Evolutionary conservation across 92 coral and sea anemone genomes (phyloP).

Genomic region (Porites cylindrica): DNA sequence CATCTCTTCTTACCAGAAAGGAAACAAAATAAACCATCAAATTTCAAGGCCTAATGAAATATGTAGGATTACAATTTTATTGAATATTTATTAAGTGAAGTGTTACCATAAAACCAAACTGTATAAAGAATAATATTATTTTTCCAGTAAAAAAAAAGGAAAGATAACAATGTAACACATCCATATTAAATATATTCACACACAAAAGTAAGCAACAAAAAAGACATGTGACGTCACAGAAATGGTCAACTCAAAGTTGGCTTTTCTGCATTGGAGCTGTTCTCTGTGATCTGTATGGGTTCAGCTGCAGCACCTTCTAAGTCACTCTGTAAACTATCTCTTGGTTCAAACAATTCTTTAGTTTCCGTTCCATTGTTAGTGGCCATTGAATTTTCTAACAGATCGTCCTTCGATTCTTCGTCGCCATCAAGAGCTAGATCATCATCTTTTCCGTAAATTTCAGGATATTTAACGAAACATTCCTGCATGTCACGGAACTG

Average conservation of each 20-base stretch:
- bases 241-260: constrained; percentile 8
- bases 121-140: not conserved
- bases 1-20: too few relatives aligned
- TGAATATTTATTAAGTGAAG: too few relatives aligned
- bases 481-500: constrained; percentile 96
- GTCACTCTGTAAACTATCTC: constrained; percentile 4
- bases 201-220: not conserved
- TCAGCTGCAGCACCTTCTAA: not conserved
- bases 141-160: too few relatives aligned
- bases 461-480: constrained; percentile 93
- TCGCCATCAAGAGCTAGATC: constrained; percentile 57
- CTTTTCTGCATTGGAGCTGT: not conserved
- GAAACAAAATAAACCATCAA: too few relatives aligned
- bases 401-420: constrained; percentile 43
- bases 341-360: constrained; percentile 15
- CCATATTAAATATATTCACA: not conserved
- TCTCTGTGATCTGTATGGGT: not conserved
- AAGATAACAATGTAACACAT: not conserved
- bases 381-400: constrained; percentile 24
- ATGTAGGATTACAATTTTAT: too few relatives aligned
- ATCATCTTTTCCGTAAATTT: constrained; percentile 92
- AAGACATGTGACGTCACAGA: not conserved
- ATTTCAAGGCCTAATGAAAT: too few relatives aligned
- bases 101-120: too few relatives aligned
- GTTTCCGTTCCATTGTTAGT: constrained; percentile 11